Evolutionary conservation across 92 coral and sea anemone species (phyloP).

Genomic region (Ricordea florida): DNA sequence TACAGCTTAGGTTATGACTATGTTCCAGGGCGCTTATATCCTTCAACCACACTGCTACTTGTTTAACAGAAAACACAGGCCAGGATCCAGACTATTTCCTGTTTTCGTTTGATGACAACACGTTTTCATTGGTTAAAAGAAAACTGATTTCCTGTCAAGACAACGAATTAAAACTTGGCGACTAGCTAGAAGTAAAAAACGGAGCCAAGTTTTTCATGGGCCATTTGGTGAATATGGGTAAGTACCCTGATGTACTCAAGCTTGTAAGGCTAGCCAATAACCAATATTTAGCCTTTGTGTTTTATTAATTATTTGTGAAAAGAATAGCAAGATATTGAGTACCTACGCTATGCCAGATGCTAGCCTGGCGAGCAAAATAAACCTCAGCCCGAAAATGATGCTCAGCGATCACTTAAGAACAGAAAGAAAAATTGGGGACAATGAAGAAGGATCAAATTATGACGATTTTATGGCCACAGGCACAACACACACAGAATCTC

Average conservation of each 20-base stretch:
- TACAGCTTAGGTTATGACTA: too few relatives aligned
- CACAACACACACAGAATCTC: background rate
- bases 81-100: background rate
- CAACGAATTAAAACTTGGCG: background rate
- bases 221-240: constrained; percentile 1
- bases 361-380: too few relatives aligned
- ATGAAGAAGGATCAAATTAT: too few relatives aligned
- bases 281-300: too few relatives aligned
- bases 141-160: background rate
- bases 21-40: too few relatives aligned
- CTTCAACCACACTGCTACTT: background rate
- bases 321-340: too few relatives aligned
- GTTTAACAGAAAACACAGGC: background rate
- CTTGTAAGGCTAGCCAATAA: background rate
- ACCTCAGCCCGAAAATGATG: too few relatives aligned
- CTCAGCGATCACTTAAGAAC: too few relatives aligned
- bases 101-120: constrained; percentile 15
- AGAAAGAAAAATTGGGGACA: too few relatives aligned
- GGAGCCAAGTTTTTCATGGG: constrained; percentile 3
- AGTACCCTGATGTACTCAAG: background rate
- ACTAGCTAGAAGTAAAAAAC: background rate
- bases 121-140: background rate
- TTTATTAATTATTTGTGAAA: too few relatives aligned
- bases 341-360: too few relatives aligned
- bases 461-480: too few relatives aligned